phyloP scores from a whole-genome alignment of 1,140 invertebrate genomes.

The Bactericera cockerelli region DNA sequence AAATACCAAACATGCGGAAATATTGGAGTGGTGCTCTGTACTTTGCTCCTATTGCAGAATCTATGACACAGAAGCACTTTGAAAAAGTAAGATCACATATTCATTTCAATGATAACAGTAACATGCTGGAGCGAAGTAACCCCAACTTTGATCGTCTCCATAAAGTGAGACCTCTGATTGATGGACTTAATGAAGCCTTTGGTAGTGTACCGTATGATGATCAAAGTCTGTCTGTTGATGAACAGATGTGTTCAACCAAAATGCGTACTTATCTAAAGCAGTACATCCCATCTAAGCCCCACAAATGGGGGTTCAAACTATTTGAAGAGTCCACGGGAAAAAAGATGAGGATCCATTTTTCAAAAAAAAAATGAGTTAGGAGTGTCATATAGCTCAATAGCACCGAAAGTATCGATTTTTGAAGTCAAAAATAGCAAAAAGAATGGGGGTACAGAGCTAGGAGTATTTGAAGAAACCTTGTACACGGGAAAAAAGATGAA shows the following conservation, averaged over 20 bases:
- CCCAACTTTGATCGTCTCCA: background rate
- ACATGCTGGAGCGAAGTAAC: constrained; percentile 18
- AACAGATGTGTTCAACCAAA: constrained; percentile 27
- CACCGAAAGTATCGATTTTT: no score
- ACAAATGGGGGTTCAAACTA: constrained; percentile 28
- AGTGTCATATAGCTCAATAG: no score
- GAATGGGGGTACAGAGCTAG: no score
- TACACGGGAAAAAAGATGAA: no score
- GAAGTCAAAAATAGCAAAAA: no score
- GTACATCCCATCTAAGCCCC: constrained; percentile 26
- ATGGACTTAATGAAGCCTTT: constrained; percentile 22
- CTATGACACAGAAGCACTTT: constrained; percentile 27
- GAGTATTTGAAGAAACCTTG: no score
- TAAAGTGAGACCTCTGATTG: constrained; percentile 14
- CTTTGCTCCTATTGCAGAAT: constrained; percentile 24
- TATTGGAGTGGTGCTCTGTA: no score
- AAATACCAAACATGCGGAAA: no score
- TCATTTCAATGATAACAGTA: constrained; percentile 26
- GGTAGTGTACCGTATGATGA: constrained; percentile 23
- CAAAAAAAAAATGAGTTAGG: no score
- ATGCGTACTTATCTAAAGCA: constrained; percentile 24
- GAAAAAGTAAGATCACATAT: constrained; percentile 25
- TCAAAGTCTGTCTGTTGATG: constrained; percentile 26
- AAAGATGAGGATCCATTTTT: no score
- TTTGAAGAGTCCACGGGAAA: no score